Conservation (phyloP, 2,797 vertebrate genomes). For the Dryobates pubescens region DNA sequence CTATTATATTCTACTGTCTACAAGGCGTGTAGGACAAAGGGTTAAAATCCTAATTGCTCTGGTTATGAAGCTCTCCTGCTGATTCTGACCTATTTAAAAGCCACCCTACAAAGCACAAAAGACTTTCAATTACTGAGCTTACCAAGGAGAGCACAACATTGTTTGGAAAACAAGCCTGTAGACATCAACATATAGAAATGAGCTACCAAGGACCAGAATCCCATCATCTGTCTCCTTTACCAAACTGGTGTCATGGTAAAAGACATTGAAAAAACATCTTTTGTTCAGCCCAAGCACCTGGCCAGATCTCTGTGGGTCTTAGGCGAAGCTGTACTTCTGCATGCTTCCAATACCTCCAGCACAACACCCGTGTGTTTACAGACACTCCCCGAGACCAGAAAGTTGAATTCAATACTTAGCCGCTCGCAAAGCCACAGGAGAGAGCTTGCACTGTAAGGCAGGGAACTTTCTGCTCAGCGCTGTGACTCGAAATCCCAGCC, state of each 20-base stretch:
- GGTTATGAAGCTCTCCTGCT: conserved; percentile 68
- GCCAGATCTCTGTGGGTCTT: not conserved
- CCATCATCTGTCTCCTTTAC: not conserved
- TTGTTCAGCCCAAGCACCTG: not conserved
- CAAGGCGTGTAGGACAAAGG: not conserved
- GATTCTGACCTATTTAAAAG: conserved; percentile 77
- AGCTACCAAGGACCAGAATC: not conserved
- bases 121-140: conserved; percentile 54
- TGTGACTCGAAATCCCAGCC: conserved; percentile 6
- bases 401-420: conserved; percentile 65
- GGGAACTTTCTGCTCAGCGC: conserved; percentile 34
- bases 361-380: not conserved
- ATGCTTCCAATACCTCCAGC: conserved; percentile 15
- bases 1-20: not conserved
- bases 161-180: conserved; percentile 50
- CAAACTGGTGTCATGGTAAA: conserved; percentile 14
- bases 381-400: conserved; percentile 26
- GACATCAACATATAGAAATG: not conserved
- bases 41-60: conserved; percentile 73
- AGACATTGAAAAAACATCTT: conserved; percentile 43
- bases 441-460: conserved; percentile 3
- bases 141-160: conserved; percentile 38
- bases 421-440: conserved; percentile 26
- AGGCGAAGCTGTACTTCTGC: not conserved
- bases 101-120: conserved; percentile 60